These are phyloP conservation scores for Nestor notabilis DNA, from an alignment of 2,113 vertebrate genomes.

Conservation along the genomic window DNA sequence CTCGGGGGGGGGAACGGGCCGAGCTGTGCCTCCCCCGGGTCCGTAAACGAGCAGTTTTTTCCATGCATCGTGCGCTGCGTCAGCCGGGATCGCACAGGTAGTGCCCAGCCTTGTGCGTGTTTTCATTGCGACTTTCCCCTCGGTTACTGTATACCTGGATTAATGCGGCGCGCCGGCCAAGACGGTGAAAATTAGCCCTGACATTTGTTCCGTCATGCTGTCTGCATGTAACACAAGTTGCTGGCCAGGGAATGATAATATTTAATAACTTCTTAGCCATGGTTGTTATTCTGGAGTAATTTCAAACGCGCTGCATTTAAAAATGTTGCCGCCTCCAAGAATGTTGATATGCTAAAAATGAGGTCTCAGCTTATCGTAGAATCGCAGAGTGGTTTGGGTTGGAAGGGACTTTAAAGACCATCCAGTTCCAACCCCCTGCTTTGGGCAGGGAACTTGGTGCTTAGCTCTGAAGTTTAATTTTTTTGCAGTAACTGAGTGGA, in stretches of 20 bases:
- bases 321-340: neutral
- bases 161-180: neutral
- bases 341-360: neutral
- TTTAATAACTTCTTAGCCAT: slow-evolving; percentile 32
- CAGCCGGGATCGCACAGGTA: neutral
- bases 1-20: neutral
- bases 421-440: neutral
- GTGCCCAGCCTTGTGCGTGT: neutral
- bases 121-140: neutral
- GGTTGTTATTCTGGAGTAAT: slow-evolving; percentile 2
- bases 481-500: neutral
- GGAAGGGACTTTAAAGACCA: neutral
- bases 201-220: neutral
- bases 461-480: neutral
- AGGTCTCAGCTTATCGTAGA: neutral
- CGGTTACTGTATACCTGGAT: neutral
- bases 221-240: neutral
- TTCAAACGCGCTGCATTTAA: neutral
- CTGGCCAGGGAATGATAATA: neutral
- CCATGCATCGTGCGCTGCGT: neutral
- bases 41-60: neutral
- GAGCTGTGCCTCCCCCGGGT: neutral
- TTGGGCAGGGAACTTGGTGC: neutral
- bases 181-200: neutral
- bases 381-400: neutral